These are phyloP conservation scores for Neolamprologus hecqui DNA, from an alignment of 2,113 vertebrate species.

Conservation along the genomic window DNA sequence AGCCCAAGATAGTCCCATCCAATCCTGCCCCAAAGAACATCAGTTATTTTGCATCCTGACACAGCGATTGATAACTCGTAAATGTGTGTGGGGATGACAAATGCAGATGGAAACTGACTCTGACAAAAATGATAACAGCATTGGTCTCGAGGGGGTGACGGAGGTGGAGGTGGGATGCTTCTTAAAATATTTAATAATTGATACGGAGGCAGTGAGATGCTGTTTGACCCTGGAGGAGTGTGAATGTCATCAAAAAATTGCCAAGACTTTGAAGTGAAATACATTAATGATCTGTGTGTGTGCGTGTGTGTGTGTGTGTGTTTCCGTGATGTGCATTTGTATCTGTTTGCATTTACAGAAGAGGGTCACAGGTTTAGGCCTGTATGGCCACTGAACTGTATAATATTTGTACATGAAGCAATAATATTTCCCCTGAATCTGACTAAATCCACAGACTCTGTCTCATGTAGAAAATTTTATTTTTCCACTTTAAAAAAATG, in stretches of 20 bases:
- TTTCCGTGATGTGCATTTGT: constrained; percentile 32
- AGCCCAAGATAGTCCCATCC: constrained; percentile 98
- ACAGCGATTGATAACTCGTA: constrained; percentile 99
- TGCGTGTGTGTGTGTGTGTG: not conserved
- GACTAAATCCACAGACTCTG: not conserved
- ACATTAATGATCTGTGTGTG: constrained; percentile 76
- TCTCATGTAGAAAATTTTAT: not conserved
- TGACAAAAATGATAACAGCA: constrained; percentile 99
- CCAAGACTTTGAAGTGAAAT: constrained; percentile 91
- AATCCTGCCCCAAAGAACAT: constrained; percentile 95
- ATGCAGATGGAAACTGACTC: constrained; percentile 98
- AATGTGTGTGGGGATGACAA: constrained; percentile 95
- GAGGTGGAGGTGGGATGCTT: constrained; percentile 90
- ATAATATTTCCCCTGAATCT: not conserved
- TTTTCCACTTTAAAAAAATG: not conserved
- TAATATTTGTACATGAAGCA: not conserved
- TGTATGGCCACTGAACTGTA: constrained; percentile 82
- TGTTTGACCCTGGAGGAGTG: constrained; percentile 99
- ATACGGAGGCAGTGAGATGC: constrained; percentile 96
- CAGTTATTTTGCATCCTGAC: constrained; percentile 99
- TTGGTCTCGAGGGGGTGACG: constrained; percentile 80
- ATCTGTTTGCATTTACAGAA: constrained; percentile 20
- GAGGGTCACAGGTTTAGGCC: constrained; percentile 20
- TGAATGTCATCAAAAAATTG: constrained; percentile 99
- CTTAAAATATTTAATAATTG: constrained; percentile 99